Percentiles rank a stretch among this genome's conserved stretches.
These are phyloP conservation scores for Melanogrammus aeglefinus DNA, from an alignment of 2,797 vertebrate genomes.

Conservation along the genomic window DNA sequence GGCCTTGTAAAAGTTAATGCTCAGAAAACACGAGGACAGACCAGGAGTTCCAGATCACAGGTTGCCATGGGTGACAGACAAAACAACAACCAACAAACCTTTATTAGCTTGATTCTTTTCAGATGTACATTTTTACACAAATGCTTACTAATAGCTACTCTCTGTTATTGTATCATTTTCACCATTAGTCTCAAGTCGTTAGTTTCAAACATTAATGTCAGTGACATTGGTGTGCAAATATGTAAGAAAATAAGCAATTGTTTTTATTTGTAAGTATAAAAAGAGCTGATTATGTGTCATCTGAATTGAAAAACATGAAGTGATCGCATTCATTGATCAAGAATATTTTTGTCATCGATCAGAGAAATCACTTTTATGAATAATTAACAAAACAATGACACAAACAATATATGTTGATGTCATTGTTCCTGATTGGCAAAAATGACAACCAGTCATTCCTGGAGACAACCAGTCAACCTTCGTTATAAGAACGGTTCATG, in stretches of 20 bases:
- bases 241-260: no score
- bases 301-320: background rate
- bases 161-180: background rate
- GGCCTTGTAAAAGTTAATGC: conserved; percentile 62
- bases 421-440: background rate
- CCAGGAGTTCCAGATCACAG: conserved; percentile 53
- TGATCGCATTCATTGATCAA: background rate
- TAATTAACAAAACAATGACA: background rate
- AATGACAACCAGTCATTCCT: background rate
- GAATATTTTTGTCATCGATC: background rate
- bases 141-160: background rate
- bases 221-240: background rate
- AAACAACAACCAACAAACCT: conserved; percentile 63
- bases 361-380: background rate
- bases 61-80: conserved; percentile 70
- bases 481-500: background rate
- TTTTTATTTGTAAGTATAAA: background rate
- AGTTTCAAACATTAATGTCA: background rate
- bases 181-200: background rate
- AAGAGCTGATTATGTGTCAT: background rate
- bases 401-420: background rate
- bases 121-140: conserved; percentile 41
- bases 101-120: conserved; percentile 56
- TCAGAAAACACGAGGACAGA: conserved; percentile 49
- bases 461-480: background rate